Evolutionary conservation across 2,888 invertebrate species (phyloP).

Genomic region (Sphaerophoria taeniata): DNA sequence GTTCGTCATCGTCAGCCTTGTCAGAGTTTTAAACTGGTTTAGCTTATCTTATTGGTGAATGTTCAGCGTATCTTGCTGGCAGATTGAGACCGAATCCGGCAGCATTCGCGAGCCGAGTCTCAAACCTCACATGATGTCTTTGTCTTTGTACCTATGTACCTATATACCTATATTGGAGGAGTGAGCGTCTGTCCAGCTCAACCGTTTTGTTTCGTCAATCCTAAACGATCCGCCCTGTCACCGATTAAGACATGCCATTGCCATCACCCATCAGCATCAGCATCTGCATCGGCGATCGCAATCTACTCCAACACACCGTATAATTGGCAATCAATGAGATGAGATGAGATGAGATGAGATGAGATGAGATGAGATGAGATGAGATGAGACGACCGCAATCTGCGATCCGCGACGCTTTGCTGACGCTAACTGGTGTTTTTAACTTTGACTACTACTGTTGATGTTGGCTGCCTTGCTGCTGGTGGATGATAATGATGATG

Average conservation of each 20-base stretch:
- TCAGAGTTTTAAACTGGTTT: too few species aligned
- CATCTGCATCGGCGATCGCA: too few species aligned
- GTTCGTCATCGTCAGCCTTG: conserved; percentile 47
- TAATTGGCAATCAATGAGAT: conserved; percentile 73
- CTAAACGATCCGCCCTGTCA: conserved; percentile 72
- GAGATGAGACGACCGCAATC: too few species aligned
- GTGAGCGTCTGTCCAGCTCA: conserved; percentile 40
- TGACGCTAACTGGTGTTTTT: conserved; percentile 27
- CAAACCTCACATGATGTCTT: conserved; percentile 33
- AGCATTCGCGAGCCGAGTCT: too few species aligned
- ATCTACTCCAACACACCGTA: conserved; percentile 68
- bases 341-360: too few species aligned
- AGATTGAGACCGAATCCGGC: conserved; percentile 53
- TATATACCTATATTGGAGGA: too few species aligned
- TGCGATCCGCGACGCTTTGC: too few species aligned
- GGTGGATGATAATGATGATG: conserved; percentile 42
- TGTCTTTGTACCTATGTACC: too few species aligned
- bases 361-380: too few species aligned
- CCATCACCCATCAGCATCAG: too few species aligned
- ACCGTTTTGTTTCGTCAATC: conserved; percentile 69
- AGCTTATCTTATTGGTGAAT: conserved; percentile 5
- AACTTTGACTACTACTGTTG: conserved; percentile 29
- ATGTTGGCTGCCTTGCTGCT: conserved; percentile 31
- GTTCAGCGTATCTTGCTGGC: conserved; percentile 6
- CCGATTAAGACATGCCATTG: conserved; percentile 73